phyloP scores from a whole-genome alignment of 2,113 vertebrate species.

The Oriolus oriolus region DNA sequence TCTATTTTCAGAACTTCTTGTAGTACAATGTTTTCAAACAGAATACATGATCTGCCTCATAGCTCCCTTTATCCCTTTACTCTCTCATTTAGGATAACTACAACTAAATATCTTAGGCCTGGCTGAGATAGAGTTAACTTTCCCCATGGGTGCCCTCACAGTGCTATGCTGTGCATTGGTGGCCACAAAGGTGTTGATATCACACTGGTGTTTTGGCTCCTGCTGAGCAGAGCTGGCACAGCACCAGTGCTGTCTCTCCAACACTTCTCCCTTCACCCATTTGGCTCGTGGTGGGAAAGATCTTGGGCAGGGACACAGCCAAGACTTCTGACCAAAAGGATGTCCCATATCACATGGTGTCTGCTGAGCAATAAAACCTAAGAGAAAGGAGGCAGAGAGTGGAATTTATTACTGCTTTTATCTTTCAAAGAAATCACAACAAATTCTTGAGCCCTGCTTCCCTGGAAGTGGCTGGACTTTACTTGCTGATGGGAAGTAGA shows the following conservation, averaged over 20 bases:
- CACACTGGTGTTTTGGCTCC: background rate
- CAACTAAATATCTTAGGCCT: background rate
- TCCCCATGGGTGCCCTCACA: background rate
- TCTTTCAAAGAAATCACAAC: background rate
- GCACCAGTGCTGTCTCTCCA: fast-evolving
- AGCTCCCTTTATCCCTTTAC: background rate
- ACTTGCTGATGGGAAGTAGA: background rate
- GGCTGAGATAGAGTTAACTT: background rate
- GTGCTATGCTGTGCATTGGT: background rate
- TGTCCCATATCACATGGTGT: background rate
- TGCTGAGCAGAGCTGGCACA: background rate
- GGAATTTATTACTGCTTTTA: background rate
- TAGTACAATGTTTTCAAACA: background rate
- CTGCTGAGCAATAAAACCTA: background rate
- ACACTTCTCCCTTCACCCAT: background rate
- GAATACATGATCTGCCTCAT: background rate
- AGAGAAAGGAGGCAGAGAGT: background rate
- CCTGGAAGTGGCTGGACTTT: background rate
- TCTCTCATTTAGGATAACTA: background rate
- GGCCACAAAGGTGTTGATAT: background rate
- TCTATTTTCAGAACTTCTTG: background rate
- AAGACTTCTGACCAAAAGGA: too few species aligned
- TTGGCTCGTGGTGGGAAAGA: background rate
- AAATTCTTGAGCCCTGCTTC: background rate
- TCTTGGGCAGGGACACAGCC: too few species aligned